Evolutionary conservation across 2,113 vertebrate species (phyloP), one percentile per base, ranked within the genome.

Genomic region (Engraulis encrasicolus): DNA sequence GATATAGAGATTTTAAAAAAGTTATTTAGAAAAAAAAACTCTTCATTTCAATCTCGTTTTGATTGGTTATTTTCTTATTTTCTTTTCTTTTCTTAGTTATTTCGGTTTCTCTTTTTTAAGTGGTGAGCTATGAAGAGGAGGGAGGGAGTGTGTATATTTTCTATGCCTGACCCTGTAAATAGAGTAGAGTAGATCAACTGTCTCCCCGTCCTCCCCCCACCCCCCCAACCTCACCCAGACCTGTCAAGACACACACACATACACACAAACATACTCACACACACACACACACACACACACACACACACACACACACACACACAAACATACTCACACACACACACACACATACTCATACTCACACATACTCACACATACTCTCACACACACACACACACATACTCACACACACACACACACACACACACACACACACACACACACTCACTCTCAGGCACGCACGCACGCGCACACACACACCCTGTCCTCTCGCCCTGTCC

Each of bases 101-200:
- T 82, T 71, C 14, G 14, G 36, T 54, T 80, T 79, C 40, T 66
- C 3, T 50, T 80, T 79, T 19, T 52, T 49, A 34, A 66, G 27
- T 66, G 7, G 36, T 20, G 7, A 54, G 40, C 66, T 78, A 83
- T 78, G 71, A 80, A 77, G 80, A 81, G 80, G 45, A 83, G 79
- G 81, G 83, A 87, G 80, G 50, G 78, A 85, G 74, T n/a, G 48
- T 78, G 80, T 88, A 85, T 31, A 85, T 85, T 89, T 91, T 87
- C 88, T 88, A 88, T 45, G 78, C 91, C 79, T 80, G 82, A 86
- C 82, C 27, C 82, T 87, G 90, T 93, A 85, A 82, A 88, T 87
- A 90, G 85, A 89, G 85, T 90, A 87, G 83, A 85, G 87, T 91
- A 89, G 85, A 58, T 84, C 86, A 91, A 71, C 82, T 66, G 82